Base-by-base conservation (phyloP, 2,797 vertebrate species). In the Allobates femoralis region DNA sequence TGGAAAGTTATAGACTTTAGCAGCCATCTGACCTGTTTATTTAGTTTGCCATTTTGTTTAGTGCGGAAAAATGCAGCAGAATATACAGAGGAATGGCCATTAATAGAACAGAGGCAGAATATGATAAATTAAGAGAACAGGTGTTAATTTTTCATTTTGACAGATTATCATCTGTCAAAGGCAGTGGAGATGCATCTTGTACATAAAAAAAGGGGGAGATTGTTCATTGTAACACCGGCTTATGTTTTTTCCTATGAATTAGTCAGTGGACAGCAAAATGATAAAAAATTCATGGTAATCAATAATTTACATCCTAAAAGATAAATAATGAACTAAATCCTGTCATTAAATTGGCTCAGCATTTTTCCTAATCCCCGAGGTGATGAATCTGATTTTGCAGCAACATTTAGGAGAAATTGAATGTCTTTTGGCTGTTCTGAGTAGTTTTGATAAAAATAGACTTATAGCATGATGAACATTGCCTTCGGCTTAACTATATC, bases 71-170 rank as follows among this genome's bases (percentile, higher is more conserved):
- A 91, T 91, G 91, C 89, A 91, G 83, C 32, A 79, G 86, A 85
- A 79, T 55, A 23, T 89, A n/a, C 53, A 8, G 84, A 87, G 77
- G 51, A 86, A 50, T 86, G 89, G 82, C 90, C 93, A 91, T 92
- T 94, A 93, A 93, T 92, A 94, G 92, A 92, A 92, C 90, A 92
- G 90, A 93, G 91, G 91, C 91, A 92, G 89, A 92, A 91, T 90
- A 93, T 95, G 95, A 96, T 95, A 92, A 95, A 96, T 96, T 94
- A 95, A 93, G 91, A 93, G 91, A 93, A 90, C 90, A 80, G 89
- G 91, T 91, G 93, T 96, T 95, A 95, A 95, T 95, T 95, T 96
- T 95, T 96, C 95, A 96, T 95, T 95, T 90, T 96, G 95, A 96
- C 94, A 95, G 92, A 95, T 95, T 94, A 94, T 94, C 88, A 71